Conservation (phyloP, 2,797 vertebrate species). For the Allobates femoralis region DNA sequence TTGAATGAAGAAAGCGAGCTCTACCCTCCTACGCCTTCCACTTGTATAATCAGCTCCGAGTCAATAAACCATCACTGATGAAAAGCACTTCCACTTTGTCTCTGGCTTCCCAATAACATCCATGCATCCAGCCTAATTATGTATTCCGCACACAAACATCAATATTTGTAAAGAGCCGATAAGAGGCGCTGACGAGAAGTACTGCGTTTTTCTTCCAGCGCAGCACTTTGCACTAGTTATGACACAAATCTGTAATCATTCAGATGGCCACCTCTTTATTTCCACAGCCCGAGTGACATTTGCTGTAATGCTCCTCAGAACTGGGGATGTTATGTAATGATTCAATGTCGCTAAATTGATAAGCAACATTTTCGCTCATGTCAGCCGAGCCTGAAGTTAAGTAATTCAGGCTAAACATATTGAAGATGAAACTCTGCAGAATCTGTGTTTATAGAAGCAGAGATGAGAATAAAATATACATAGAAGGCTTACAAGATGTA, state of each 20-base stretch:
- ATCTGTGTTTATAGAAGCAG: neutral
- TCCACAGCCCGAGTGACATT: slow-evolving; percentile 8
- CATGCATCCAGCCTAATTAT: slow-evolving; percentile 60
- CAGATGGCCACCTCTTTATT: slow-evolving; percentile 20
- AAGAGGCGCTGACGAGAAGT: slow-evolving; percentile 61
- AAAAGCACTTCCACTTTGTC: slow-evolving; percentile 34
- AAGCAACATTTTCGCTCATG: neutral
- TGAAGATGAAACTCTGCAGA: neutral
- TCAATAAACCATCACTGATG: slow-evolving; percentile 63
- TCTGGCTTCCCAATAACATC: slow-evolving; percentile 55
- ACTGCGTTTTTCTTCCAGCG: slow-evolving; percentile 7
- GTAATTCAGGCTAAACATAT: slow-evolving; percentile 9
- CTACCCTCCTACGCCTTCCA: slow-evolving; percentile 53
- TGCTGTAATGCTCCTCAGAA: slow-evolving; percentile 29
- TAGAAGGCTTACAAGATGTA: neutral
- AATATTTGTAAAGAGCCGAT: slow-evolving; percentile 49
- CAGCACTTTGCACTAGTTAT: slow-evolving; percentile 34
- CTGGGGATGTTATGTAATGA: slow-evolving; percentile 30
- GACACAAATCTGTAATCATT: slow-evolving; percentile 49
- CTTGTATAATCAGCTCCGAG: slow-evolving; percentile 55
- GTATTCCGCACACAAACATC: slow-evolving; percentile 58
- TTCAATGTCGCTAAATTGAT: neutral
- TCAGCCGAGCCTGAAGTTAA: neutral
- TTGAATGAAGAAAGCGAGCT: slow-evolving; percentile 45
- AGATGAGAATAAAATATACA: slow-evolving; percentile 17